A percentile compares a stretch with the other conserved stretches of the same genome.
phyloP scores from a whole-genome alignment of 2,113 vertebrate genomes.

The Scalopus aquaticus region DNA sequence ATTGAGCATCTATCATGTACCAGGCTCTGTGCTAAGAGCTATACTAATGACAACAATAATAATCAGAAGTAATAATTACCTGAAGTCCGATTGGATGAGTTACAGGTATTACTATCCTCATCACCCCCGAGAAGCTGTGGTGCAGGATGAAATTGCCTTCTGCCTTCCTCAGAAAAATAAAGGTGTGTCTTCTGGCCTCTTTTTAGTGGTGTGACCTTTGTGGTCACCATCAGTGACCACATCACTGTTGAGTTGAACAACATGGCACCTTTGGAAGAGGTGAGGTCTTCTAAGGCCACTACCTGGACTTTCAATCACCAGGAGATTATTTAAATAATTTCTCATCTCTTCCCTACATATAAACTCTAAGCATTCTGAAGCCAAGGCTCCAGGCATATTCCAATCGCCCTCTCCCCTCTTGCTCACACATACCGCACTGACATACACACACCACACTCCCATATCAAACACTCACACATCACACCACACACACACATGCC shows the following conservation, averaged over 20 bases:
- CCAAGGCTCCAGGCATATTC: not conserved
- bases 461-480: too few relatives aligned
- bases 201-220: not conserved
- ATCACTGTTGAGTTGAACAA: not conserved
- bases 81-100: not conserved
- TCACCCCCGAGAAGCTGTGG: too few relatives aligned
- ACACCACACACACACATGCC: rapidly evolving
- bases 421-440: too few relatives aligned
- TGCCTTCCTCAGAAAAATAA: not conserved
- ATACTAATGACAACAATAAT: not conserved
- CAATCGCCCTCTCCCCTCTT: not conserved
- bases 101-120: not conserved
- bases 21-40: not conserved
- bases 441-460: too few relatives aligned
- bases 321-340: not conserved
- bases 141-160: too few relatives aligned
- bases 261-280: not conserved
- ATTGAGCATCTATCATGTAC: not conserved
- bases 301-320: not conserved
- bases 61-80: not conserved
- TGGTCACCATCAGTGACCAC: not conserved
- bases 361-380: not conserved
- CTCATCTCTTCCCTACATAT: not conserved
- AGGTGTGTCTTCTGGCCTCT: not conserved
- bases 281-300: not conserved